These are phyloP conservation scores for Eurytoma californica DNA, from an alignment of 2,888 invertebrate genomes.

Conservation along the genomic window DNA sequence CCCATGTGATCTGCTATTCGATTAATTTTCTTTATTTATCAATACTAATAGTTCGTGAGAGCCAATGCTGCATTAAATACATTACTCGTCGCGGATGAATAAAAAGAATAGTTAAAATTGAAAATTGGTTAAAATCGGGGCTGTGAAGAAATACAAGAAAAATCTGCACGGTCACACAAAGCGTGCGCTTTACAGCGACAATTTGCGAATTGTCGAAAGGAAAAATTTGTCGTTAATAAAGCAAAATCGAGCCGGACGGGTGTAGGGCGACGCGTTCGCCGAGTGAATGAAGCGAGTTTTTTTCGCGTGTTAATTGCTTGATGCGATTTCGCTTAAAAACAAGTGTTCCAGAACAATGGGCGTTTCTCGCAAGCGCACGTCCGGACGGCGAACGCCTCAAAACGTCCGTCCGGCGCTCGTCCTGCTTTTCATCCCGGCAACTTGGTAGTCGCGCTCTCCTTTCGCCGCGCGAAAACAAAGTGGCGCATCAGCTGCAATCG, in stretches of 20 bases:
- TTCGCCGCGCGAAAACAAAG: conserved; percentile 44
- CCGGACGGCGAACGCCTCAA: not conserved
- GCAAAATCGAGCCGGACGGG: not conserved
- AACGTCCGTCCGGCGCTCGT: not conserved
- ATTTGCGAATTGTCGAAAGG: not conserved
- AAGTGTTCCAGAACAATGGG: conserved; percentile 49
- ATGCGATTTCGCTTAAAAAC: conserved; percentile 50
- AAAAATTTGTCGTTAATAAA: not conserved
- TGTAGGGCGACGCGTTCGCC: not conserved
- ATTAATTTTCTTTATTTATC: not conserved
- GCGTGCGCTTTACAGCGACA: conserved; percentile 1
- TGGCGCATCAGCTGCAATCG: conserved; percentile 33
- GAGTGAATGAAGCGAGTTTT: conserved; percentile 20
- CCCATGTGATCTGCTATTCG: conserved; percentile 12
- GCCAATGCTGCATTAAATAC: not conserved
- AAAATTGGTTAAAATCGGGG: no score
- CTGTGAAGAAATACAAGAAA: no score
- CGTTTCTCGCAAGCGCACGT: not conserved
- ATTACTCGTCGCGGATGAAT: no score
- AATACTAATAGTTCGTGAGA: not conserved
- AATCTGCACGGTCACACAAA: not conserved
- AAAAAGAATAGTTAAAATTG: no score
- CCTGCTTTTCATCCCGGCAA: not conserved
- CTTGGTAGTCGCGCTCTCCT: conserved; percentile 28
- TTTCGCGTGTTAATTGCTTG: conserved; percentile 39